phyloP scores from a whole-genome alignment of 2,113 vertebrate species.

The Dryoscopus gambensis region DNA sequence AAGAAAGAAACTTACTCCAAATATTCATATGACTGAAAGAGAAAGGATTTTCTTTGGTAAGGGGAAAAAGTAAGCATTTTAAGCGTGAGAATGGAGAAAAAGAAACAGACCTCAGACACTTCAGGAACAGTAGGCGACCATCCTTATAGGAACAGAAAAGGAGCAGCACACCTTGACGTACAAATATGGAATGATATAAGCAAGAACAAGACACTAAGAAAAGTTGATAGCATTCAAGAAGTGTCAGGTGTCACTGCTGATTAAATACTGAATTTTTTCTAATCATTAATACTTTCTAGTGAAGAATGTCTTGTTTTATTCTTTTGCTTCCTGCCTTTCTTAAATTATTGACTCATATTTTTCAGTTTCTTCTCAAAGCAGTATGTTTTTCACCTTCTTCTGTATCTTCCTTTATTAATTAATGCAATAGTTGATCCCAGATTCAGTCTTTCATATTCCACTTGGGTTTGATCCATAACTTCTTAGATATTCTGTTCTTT shows the following conservation, averaged over 20 bases:
- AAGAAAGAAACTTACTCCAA: slow-evolving; percentile 32
- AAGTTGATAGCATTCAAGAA: not conserved
- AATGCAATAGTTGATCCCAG: not conserved
- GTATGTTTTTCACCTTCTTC: not conserved
- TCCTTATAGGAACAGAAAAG: not conserved
- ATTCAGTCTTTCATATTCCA: not conserved
- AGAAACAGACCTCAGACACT: not conserved
- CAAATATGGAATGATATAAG: not conserved
- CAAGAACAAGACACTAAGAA: not conserved
- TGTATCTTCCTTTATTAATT: not conserved
- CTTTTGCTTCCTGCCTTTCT: not conserved
- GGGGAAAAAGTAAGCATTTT: not conserved
- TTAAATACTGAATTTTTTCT: not conserved
- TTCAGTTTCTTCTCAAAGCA: not conserved
- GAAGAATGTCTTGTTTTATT: not conserved
- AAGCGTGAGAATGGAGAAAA: not conserved
- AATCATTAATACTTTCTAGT: not conserved
- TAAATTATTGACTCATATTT: not conserved
- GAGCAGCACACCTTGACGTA: not conserved
- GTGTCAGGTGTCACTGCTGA: not conserved
- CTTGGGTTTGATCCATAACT: not conserved
- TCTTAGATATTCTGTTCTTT: not conserved
- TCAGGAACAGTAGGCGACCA: not conserved
- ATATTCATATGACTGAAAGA: not conserved
- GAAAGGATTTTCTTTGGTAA: not conserved